A percentile compares a stretch with the other conserved stretches of the same genome.
These are phyloP conservation scores for Sinotaia quadrata DNA, from an alignment of 2,888 invertebrate species.

Conservation along the genomic window DNA sequence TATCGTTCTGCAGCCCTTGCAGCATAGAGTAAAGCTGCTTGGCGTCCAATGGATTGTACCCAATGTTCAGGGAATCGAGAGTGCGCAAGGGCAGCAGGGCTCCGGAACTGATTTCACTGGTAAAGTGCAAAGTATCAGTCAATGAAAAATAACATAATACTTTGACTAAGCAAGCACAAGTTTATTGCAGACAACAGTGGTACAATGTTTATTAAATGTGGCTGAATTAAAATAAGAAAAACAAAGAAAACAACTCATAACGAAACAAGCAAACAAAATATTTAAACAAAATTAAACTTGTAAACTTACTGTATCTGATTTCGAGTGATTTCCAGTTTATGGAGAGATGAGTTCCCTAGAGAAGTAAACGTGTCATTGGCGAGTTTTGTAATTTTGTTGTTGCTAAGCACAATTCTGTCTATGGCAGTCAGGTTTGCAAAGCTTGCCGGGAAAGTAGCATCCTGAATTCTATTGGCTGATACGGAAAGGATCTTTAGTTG, in stretches of 20 bases:
- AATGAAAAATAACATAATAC: background rate
- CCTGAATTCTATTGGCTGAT: constrained; percentile 46
- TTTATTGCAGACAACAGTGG: too few species aligned
- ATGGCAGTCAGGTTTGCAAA: constrained; percentile 34
- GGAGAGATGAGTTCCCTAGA: constrained; percentile 37
- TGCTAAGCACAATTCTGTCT: constrained; percentile 45
- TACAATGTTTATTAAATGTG: too few species aligned
- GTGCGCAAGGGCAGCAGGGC: constrained; percentile 43
- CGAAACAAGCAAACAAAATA: background rate
- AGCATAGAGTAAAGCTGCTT: constrained; percentile 38
- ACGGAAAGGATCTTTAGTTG: constrained; percentile 45
- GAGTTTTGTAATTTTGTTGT: constrained; percentile 46
- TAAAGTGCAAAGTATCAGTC: background rate
- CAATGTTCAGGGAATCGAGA: constrained; percentile 52
- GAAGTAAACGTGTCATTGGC: constrained; percentile 42
- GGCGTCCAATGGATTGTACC: constrained; percentile 49
- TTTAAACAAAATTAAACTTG: too few species aligned
- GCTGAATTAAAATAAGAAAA: too few species aligned
- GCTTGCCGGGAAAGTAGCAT: constrained; percentile 50
- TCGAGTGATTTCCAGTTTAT: constrained; percentile 48
- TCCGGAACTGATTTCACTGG: constrained; percentile 15
- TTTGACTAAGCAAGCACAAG: background rate
- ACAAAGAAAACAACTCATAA: background rate
- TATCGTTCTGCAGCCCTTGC: constrained; percentile 34
- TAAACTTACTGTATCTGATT: constrained; percentile 44